Conservation (phyloP, 2,113 vertebrate genomes). For the Phycodurus eques region DNA sequence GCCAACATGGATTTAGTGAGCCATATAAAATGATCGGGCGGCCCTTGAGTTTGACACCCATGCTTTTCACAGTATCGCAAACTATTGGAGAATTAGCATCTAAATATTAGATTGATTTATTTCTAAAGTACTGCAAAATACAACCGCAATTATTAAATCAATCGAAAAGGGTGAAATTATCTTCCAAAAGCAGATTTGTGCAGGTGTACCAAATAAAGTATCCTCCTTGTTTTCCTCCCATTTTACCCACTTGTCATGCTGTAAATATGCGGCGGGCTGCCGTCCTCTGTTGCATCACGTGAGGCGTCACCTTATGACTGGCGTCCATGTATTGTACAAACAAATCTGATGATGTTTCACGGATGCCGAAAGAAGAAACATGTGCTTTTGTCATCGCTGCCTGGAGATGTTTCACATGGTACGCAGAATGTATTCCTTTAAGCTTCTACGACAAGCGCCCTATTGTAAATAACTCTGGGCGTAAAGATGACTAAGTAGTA, state of each 20-base stretch:
- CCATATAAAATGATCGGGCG: background rate
- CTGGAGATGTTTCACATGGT: conserved; percentile 59
- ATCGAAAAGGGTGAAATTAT: too few relatives aligned
- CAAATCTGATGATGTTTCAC: conserved; percentile 62
- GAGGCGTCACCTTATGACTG: conserved; percentile 50
- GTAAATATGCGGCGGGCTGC: conserved; percentile 67
- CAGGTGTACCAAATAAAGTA: background rate
- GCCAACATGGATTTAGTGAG: too few relatives aligned
- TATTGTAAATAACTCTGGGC: conserved; percentile 44
- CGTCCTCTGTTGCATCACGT: conserved; percentile 48
- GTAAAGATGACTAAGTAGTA: conserved; percentile 29
- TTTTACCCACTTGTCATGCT: conserved; percentile 45
- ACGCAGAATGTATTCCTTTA: conserved; percentile 57
- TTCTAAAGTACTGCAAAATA: too few relatives aligned
- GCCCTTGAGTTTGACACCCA: background rate
- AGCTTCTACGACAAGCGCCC: conserved; percentile 28
- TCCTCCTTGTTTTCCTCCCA: conserved; percentile 13
- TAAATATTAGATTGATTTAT: too few relatives aligned
- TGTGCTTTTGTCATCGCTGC: conserved; percentile 60
- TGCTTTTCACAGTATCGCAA: too few relatives aligned
- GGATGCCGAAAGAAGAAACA: conserved; percentile 53
- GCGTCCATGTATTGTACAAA: conserved; percentile 29
- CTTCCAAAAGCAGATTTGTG: background rate
- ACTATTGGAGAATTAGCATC: too few relatives aligned
- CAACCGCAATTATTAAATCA: too few relatives aligned